A percentile compares a stretch with the other conserved stretches of the same genome.
phyloP scores from a whole-genome alignment of 1,140 invertebrate species.

The Bicyclus anynana region DNA sequence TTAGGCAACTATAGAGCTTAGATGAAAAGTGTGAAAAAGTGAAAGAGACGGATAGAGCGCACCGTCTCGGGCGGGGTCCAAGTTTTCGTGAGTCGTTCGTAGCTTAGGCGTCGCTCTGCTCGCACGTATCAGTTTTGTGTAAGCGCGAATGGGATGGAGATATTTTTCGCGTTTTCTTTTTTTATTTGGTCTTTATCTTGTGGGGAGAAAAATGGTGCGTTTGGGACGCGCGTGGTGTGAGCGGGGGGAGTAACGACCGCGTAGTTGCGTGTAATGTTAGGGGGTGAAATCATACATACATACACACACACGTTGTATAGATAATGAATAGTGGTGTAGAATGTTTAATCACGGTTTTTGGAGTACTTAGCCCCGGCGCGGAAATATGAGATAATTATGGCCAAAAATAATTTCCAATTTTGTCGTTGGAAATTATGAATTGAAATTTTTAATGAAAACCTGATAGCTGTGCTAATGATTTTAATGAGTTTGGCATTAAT shows the following conservation, averaged over 20 bases:
- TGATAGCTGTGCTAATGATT: constrained; percentile 40
- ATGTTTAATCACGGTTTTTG: constrained; percentile 74
- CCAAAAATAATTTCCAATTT: constrained; percentile 64
- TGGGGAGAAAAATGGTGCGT: constrained; percentile 67
- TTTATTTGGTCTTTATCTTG: constrained; percentile 76
- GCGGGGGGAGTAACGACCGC: constrained; percentile 34
- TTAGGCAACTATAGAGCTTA: constrained; percentile 27
- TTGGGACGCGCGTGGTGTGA: constrained; percentile 36
- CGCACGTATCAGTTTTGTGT: constrained; percentile 36
- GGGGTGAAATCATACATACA: constrained; percentile 48
- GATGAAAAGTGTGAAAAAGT: constrained; percentile 75
- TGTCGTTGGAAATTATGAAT: constrained; percentile 49
- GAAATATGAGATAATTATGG: constrained; percentile 67
- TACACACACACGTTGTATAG: constrained; percentile 46
- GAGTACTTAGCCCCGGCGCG: constrained; percentile 61
- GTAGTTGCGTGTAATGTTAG: constrained; percentile 69
- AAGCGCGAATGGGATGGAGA: constrained; percentile 47
- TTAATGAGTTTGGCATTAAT: constrained; percentile 31
- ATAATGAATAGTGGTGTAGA: constrained; percentile 73
- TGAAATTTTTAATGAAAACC: constrained; percentile 47
- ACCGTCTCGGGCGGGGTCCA: constrained; percentile 72
- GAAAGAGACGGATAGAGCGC: constrained; percentile 74
- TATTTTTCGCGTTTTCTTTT: constrained; percentile 76
- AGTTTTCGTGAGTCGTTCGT: constrained; percentile 75
- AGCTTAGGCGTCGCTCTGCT: constrained; percentile 63